Conservation (phyloP, 2,888 invertebrate genomes). For the Eurytoma adleriae region DNA sequence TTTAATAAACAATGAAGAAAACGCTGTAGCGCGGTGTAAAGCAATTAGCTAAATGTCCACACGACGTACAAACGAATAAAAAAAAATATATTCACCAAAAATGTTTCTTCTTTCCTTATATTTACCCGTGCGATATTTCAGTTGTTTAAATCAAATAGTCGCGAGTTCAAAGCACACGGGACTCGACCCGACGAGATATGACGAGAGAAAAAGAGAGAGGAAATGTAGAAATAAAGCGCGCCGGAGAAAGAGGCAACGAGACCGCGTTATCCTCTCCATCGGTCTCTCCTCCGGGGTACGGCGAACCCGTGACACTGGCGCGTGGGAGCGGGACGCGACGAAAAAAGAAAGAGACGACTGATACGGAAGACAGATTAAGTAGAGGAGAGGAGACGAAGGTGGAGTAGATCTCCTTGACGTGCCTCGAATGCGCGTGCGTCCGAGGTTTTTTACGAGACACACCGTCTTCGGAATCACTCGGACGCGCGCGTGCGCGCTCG, state of each 20-base stretch:
- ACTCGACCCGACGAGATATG: neutral
- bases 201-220: neutral
- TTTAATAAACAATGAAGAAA: no score
- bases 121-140: no score
- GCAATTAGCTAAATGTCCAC: no score
- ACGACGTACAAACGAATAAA: no score
- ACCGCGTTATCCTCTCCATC: slow-evolving; percentile 12
- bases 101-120: no score
- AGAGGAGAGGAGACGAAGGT: neutral
- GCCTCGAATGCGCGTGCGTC: slow-evolving; percentile 49
- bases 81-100: no score
- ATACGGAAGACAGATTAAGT: slow-evolving; percentile 22
- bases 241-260: neutral
- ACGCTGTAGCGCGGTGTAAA: no score
- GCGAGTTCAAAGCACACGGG: neutral
- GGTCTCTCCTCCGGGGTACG: neutral
- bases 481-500: slow-evolving; percentile 24
- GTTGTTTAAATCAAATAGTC: no score
- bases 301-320: neutral
- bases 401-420: slow-evolving; percentile 44
- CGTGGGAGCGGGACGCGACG: slow-evolving; percentile 5
- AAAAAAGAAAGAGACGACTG: neutral
- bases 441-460: slow-evolving; percentile 52
- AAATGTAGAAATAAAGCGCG: neutral
- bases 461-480: slow-evolving; percentile 52